phyloP scores from a whole-genome alignment of 2,888 invertebrate genomes.

The Drosophila mercatorum region DNA sequence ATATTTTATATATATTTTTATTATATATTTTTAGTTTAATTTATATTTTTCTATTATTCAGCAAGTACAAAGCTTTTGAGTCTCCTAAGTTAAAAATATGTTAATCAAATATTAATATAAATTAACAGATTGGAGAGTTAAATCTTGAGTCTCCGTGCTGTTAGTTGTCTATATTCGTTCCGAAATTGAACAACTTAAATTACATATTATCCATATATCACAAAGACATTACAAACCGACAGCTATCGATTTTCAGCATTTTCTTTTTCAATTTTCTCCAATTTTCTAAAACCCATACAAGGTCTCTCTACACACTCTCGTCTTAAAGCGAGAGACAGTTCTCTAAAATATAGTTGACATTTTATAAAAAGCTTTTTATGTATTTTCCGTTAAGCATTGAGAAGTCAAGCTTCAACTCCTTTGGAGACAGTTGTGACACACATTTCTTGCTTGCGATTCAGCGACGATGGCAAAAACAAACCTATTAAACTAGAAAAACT shows the following conservation, averaged over 20 bases:
- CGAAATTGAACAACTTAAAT: too few species aligned
- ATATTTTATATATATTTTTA: background rate
- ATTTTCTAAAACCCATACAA: background rate
- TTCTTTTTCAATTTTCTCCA: too few species aligned
- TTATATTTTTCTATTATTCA: too few species aligned
- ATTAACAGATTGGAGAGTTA: too few species aligned
- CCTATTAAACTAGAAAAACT: conserved; percentile 63
- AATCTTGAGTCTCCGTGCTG: too few species aligned
- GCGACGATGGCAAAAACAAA: conserved; percentile 62
- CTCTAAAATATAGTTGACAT: conserved; percentile 2
- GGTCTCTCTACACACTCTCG: background rate
- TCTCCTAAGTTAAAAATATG: too few species aligned
- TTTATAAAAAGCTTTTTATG: conserved; percentile 8
- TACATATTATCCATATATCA: too few species aligned
- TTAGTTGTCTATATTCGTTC: too few species aligned
- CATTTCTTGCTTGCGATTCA: conserved; percentile 35
- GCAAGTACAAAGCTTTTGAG: too few species aligned
- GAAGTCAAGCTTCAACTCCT: background rate
- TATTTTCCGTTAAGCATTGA: conserved; percentile 2
- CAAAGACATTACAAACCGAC: too few species aligned
- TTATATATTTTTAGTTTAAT: background rate
- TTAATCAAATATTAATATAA: too few species aligned
- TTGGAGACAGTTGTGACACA: background rate
- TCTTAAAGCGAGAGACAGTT: background rate
- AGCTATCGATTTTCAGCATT: too few species aligned